phyloP scores from a whole-genome alignment of 2,888 invertebrate species.

The Ectemnius lituratus region DNA sequence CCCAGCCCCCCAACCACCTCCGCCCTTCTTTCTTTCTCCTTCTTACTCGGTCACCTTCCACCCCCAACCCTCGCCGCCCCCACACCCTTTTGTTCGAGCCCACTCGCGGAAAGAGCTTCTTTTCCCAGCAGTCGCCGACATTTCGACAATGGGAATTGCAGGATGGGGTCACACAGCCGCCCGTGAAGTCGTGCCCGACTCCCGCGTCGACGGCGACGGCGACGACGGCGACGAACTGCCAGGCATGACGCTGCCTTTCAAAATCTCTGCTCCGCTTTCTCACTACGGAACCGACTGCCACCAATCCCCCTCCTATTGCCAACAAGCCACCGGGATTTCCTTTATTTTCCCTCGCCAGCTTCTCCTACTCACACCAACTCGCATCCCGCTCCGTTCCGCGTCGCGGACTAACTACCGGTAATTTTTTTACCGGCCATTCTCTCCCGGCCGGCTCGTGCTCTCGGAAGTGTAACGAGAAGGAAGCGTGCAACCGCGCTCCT shows the following conservation, averaged over 20 bases:
- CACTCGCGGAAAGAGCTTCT: slow-evolving; percentile 28
- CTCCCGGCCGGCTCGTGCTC: background rate
- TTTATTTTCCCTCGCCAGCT: slow-evolving; percentile 4
- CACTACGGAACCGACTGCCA: background rate
- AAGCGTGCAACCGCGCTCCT: slow-evolving; percentile 23
- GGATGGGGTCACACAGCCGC: slow-evolving; percentile 31
- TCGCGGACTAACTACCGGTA: background rate
- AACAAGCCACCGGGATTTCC: background rate
- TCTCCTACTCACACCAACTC: background rate
- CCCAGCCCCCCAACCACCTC: background rate
- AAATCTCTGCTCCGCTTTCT: slow-evolving; percentile 37
- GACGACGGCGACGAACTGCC: background rate
- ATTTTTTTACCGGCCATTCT: slow-evolving; percentile 15
- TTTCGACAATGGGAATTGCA: slow-evolving; percentile 64
- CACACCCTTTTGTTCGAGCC: slow-evolving; percentile 1
- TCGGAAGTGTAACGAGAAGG: slow-evolving; percentile 16
- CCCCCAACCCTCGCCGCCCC: background rate
- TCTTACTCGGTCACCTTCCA: slow-evolving; percentile 8
- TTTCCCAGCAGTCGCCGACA: slow-evolving; percentile 47
- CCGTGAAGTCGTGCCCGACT: slow-evolving; percentile 16
- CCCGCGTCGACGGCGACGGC: background rate
- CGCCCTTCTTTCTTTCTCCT: slow-evolving; percentile 22
- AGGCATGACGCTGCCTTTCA: slow-evolving; percentile 36
- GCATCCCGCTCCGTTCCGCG: background rate
- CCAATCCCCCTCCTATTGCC: background rate